Conservation (phyloP, 2,113 vertebrate species). For the Neodontobutis hainanensis region DNA sequence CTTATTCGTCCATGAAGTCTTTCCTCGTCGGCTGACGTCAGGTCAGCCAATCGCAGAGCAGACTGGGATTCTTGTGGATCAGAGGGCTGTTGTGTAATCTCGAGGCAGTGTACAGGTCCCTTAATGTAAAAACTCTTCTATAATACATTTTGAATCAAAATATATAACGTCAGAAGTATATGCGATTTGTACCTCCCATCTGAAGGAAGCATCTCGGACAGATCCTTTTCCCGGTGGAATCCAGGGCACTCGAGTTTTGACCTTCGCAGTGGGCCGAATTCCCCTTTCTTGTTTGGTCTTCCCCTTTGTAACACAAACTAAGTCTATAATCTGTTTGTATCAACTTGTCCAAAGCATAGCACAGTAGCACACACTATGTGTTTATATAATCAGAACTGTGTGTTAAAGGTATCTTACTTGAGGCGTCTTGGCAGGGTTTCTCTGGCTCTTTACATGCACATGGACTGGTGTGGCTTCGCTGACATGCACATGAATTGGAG, state of each 20-base stretch:
- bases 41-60: slow-evolving; percentile 83
- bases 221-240: slow-evolving; percentile 87
- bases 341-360: background rate
- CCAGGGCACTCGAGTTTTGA: slow-evolving; percentile 88
- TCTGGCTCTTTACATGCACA: slow-evolving; percentile 89
- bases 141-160: background rate
- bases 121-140: slow-evolving; percentile 45
- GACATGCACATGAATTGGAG: slow-evolving; percentile 92
- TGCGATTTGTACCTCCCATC: slow-evolving; percentile 85
- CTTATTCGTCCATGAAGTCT: slow-evolving; percentile 80
- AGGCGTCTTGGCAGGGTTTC: slow-evolving; percentile 72
- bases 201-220: slow-evolving; percentile 77
- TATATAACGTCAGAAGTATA: background rate
- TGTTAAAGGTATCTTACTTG: slow-evolving; percentile 64
- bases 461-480: slow-evolving; percentile 89
- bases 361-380: background rate
- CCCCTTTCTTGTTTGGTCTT: slow-evolving; percentile 61
- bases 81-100: slow-evolving; percentile 71
- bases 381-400: background rate
- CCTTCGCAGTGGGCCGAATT: slow-evolving; percentile 72
- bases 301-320: slow-evolving; percentile 42
- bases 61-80: slow-evolving; percentile 74
- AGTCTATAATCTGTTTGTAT: background rate
- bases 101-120: slow-evolving; percentile 82
- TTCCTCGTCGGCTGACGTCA: slow-evolving; percentile 87